These are phyloP conservation scores for Limanda limanda DNA, from an alignment of 2,113 vertebrate species.

Conservation along the genomic window DNA sequence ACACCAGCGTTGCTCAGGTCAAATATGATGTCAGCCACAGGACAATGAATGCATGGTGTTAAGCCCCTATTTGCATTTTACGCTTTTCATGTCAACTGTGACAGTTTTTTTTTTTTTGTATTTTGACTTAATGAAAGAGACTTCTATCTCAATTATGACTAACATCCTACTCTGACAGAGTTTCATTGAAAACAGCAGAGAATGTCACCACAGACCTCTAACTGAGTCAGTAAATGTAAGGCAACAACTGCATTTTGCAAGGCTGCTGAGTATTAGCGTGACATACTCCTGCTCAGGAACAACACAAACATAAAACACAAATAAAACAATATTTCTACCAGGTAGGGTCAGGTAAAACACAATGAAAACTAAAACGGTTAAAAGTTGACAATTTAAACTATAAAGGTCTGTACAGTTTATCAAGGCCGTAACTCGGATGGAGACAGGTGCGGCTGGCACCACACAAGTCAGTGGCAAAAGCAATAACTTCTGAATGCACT, in stretches of 20 bases:
- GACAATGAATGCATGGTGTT: neutral
- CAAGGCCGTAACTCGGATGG: slow-evolving; percentile 34
- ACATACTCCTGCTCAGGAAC: neutral
- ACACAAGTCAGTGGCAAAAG: slow-evolving; percentile 4
- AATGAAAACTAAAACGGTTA: neutral
- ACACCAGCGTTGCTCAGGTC: slow-evolving; percentile 1
- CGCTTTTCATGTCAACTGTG: too few relatives aligned
- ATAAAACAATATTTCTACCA: neutral
- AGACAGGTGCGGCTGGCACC: slow-evolving; percentile 48
- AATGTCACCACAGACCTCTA: neutral
- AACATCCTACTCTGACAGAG: neutral
- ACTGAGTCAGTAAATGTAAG: neutral
- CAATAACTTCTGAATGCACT: slow-evolving; percentile 24
- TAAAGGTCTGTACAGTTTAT: slow-evolving; percentile 36
- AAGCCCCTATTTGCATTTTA: neutral
- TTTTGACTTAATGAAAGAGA: neutral
- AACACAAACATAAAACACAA: neutral
- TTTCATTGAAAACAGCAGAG: neutral
- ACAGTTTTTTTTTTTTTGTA: neutral
- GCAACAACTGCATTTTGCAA: neutral
- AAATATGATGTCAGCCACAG: neutral
- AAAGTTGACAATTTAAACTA: slow-evolving; percentile 20
- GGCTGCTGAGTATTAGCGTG: neutral
- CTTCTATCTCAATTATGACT: neutral
- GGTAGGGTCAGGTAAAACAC: neutral